Base-by-base conservation (phyloP, 2,797 vertebrate genomes). In the Cirrhinus mrigala region DNA sequence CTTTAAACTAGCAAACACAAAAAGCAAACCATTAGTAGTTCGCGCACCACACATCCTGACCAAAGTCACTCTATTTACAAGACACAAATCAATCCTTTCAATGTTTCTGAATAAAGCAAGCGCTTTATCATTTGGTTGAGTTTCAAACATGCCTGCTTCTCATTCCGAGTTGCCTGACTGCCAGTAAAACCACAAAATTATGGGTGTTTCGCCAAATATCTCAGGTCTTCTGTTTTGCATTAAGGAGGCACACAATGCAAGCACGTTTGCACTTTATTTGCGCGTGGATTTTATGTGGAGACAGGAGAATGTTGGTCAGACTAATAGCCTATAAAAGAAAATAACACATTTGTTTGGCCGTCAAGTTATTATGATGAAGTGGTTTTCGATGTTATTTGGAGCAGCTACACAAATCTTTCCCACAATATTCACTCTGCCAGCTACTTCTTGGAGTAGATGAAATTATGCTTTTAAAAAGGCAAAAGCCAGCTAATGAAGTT, bases 291-390 rank as follows among this genome's bases (percentile, higher is more conserved):
- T 88, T 88, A 86, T 81, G 71, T 68, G 81, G 68, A 81, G 82
- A 27, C 22, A 12, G 37, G 80, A 76, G 58, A 87, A 66, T 85
- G 70, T 74, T 29, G 12, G 20, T 79, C 58, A 82, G 83, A 58
- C 70, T 76, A 79, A 86, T 85, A 70, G 64, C 33, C 79, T 70
- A 83, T 84, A 79, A 89, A 86, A 80, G 69, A 79, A 79, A 89
- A 86, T 73, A 86, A 79, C 66, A 71, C 56, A 62, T 85, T 69
- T n/a, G 37, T 78, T 83, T 68, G 79, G 46, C 48, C 0, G 29
- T 62, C 15, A 24, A 70, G 54, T 80, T 70, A 80, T 73, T 64
- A 80, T 62, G 64, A 76, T 76, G 24, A 66, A 46, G 71, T 62
- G 7, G 24, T 66, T 66, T 79, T 79, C 60, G 22, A 15, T 66